Conservation (phyloP, 2,113 vertebrate genomes). For the Datnioides undecimradiatus region DNA sequence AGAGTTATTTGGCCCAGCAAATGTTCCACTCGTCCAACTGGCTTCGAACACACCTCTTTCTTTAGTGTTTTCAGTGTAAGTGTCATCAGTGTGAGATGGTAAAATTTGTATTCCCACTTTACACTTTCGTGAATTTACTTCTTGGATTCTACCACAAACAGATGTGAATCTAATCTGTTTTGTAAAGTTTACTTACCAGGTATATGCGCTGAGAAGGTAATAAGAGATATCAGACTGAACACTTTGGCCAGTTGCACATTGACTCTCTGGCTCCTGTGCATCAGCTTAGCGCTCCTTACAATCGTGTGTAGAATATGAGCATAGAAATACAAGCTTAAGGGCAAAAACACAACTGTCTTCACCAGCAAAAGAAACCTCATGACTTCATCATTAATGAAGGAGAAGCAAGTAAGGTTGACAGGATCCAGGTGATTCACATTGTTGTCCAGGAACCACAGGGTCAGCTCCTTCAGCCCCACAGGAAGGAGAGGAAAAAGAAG, state of each 20-base stretch:
- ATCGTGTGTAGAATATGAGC: constrained; percentile 63
- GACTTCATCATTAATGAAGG: constrained; percentile 70
- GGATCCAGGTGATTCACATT: constrained; percentile 63
- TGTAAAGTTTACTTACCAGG: constrained; percentile 62
- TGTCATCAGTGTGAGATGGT: not conserved
- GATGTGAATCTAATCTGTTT: not conserved
- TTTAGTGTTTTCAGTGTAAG: not conserved
- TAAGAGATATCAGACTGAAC: constrained; percentile 69
- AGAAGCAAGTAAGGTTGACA: constrained; percentile 69
- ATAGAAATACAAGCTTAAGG: constrained; percentile 69
- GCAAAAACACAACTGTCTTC: constrained; percentile 59
- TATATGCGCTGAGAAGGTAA: constrained; percentile 72
- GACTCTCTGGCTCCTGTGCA: constrained; percentile 65
- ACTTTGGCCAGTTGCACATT: constrained; percentile 71
- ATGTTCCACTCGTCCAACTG: not conserved
- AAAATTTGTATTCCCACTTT: not conserved
- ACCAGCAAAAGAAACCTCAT: constrained; percentile 54
- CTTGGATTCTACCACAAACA: not conserved
- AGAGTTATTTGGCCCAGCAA: not conserved
- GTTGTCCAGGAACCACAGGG: constrained; percentile 40
- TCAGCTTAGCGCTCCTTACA: constrained; percentile 54
- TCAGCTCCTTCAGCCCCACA: constrained; percentile 58
- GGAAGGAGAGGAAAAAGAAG: constrained; percentile 62
- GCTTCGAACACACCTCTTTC: not conserved
- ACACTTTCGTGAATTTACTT: not conserved